phyloP scores from a whole-genome alignment of 2,113 vertebrate genomes.

The Bostrychus sinensis region DNA sequence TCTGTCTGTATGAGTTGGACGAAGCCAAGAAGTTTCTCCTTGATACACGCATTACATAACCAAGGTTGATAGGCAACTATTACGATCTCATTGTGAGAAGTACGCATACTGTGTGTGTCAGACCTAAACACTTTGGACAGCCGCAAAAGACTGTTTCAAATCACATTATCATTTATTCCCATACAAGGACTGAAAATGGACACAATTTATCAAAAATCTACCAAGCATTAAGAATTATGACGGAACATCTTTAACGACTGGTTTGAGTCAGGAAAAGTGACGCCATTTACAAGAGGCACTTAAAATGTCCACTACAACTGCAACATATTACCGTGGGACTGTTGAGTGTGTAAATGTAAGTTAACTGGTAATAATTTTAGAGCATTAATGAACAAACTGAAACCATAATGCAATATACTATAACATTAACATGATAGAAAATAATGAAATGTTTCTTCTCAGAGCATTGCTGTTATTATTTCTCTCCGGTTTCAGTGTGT shows the following conservation, averaged over 20 bases:
- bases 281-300: slow-evolving; percentile 3
- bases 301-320: slow-evolving; percentile 1
- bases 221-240: slow-evolving; percentile 3
- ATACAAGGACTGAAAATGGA: slow-evolving; percentile 45
- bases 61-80: slow-evolving; percentile 51
- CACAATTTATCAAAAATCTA: slow-evolving; percentile 4
- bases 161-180: slow-evolving; percentile 31
- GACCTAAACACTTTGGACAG: slow-evolving; percentile 45
- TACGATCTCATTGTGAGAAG: slow-evolving; percentile 44
- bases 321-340: not conserved
- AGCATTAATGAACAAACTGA: too few species aligned
- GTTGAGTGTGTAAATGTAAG: not conserved
- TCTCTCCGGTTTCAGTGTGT: slow-evolving; percentile 34
- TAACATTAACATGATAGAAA: not conserved
- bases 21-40: slow-evolving; percentile 54
- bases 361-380: not conserved
- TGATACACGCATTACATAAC: slow-evolving; percentile 64
- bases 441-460: slow-evolving; percentile 18
- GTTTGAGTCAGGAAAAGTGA: not conserved
- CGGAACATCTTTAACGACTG: not conserved
- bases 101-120: slow-evolving; percentile 50
- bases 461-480: slow-evolving; percentile 42
- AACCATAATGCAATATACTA: not conserved
- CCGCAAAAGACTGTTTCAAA: slow-evolving; percentile 24
- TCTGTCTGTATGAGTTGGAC: slow-evolving; percentile 51